Evolutionary conservation across 2,797 vertebrate genomes (phyloP), one percentile per base, ranked within the genome.

Genomic region (Ispidina picta): DNA sequence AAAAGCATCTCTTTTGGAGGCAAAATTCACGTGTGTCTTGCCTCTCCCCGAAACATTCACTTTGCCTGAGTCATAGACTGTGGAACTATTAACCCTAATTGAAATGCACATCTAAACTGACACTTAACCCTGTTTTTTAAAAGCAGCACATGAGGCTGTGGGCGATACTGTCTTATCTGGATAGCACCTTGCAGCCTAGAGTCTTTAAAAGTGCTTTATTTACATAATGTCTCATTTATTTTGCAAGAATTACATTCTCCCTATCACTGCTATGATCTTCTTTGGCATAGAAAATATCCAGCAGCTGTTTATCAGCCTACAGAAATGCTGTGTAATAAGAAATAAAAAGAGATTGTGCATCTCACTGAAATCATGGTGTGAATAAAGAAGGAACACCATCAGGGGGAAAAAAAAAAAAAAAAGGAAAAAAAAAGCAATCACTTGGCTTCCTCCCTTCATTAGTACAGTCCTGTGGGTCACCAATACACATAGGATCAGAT

Each of bases 261-360:
- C 25, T 11, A 82, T 82, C 88, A 84, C 71, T 93, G 41, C 83
- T 89, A 41, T 83, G 80, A 91, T 91, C 77, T 83, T 70, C 55
- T 86, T 89, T 95, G 89, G 92, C 93, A 94, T 6, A 80, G 72
- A 95, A 92, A 95, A 94, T 94, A 92, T 44, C 62, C 60, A 80
- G 29, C 89, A 94, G 89, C 88, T 95, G 92, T 82, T 95, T 90
- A 91, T 90, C 93, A 91, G 83, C 93, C 95, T 91, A 95, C 93
- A 88, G 77, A 95, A 95, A 91, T 94, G 86, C 91, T 88, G 88
- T 91, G 83, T 91, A 88, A 86, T 64, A 94, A 84, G 81, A 91
- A 94, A 77, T 76, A 78, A 68, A 89, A 77, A 81, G 81, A 89
- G 58, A 89, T 41, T 77, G 31, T 71, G 58, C 51, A 80, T 92